Base-by-base conservation (phyloP, 2,888 invertebrate genomes). In the Antheraea assamensis region DNA sequence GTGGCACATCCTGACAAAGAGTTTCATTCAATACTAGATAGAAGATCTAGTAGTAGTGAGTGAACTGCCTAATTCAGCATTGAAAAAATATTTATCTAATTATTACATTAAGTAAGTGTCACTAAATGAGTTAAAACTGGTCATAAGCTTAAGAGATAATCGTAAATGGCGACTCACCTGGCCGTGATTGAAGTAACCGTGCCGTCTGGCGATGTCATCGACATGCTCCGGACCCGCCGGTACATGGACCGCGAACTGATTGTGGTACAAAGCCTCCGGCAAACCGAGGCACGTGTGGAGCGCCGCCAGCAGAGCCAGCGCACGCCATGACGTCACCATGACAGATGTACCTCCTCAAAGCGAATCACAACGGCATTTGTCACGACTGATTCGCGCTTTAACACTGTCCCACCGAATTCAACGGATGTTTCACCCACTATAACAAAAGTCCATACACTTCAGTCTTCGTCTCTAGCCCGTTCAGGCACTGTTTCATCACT, bases 181-280 rank as follows among this genome's bases (percentile, higher is more conserved):
- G 95, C 98, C 98, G 85, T 96, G 95, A 92, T 98, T 98, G 85
- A 95, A 94, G 95, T 97, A 99, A 83, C 98, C 99, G 91, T 99
- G 97, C 90, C 97, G 97, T 78, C 90, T 91, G 71, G 98, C 98
- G 81, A 99, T 96, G 77, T 92, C 94, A 85, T 97, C 96, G 70
- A 98, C 98, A 76, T 95, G 95, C n/a, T 95, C 95, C 72, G 95
- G 90, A 27, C 97, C 97, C 68, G 95, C 96, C 31, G 97, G 97
- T 87, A 97, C 88, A 88, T 97, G 96, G 71, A 98, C 97, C 71
- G 98, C 98, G 87, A 97, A 98, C 88, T 98, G 96, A 91, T 98
- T 97, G 92, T 96, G 96, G 91, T 96, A 98, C 84, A 97, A 95
- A 66, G 86, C 77, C 80, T 90, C 88, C 75, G 88, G 90, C 42